Evolutionary conservation across 2,888 invertebrate genomes (phyloP).

Genomic region (Drosophila fungiperda): DNA sequence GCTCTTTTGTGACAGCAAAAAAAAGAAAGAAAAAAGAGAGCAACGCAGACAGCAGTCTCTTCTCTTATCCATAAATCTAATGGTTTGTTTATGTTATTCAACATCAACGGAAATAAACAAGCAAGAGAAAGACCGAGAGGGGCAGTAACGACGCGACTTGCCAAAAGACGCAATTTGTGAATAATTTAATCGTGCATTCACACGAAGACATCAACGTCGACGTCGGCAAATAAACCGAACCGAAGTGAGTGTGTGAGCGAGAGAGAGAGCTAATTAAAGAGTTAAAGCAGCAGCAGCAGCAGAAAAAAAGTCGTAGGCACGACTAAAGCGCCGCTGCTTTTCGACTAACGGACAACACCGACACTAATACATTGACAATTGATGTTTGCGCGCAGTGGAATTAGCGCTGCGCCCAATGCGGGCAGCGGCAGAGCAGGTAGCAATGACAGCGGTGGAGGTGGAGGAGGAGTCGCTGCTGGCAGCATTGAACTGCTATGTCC

Average conservation of each 20-base stretch:
- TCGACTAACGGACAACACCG: conserved; percentile 20
- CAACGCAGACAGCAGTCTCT: not conserved
- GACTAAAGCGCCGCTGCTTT: conserved; percentile 5
- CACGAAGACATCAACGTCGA: conserved; percentile 43
- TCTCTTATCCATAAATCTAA: conserved; percentile 40
- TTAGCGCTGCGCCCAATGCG: conserved; percentile 46
- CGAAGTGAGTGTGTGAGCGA: conserved; percentile 1
- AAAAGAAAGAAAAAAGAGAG: not conserved
- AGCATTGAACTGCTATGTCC: conserved; percentile 68
- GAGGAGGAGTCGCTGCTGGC: conserved; percentile 40
- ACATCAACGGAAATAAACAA: conserved; percentile 30
- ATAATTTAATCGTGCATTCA: conserved; percentile 78
- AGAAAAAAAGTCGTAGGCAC: not conserved
- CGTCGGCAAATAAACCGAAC: conserved; percentile 10
- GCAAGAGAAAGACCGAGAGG: conserved; percentile 14
- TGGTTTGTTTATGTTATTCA: conserved; percentile 53
- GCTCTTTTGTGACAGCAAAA: conserved; percentile 17
- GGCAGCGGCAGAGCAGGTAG: conserved; percentile 22
- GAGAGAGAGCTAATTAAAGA: conserved; percentile 33
- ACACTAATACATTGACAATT: conserved; percentile 11
- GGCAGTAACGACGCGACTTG: conserved; percentile 17
- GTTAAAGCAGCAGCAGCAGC: conserved; percentile 29
- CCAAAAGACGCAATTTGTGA: conserved; percentile 76
- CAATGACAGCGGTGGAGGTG: conserved; percentile 18
- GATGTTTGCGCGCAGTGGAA: conserved; percentile 65